Percentiles rank a stretch among this genome's conserved stretches.
Evolutionary conservation across 2,113 vertebrate species (phyloP).

Genomic region (Toxostoma redivivum): DNA sequence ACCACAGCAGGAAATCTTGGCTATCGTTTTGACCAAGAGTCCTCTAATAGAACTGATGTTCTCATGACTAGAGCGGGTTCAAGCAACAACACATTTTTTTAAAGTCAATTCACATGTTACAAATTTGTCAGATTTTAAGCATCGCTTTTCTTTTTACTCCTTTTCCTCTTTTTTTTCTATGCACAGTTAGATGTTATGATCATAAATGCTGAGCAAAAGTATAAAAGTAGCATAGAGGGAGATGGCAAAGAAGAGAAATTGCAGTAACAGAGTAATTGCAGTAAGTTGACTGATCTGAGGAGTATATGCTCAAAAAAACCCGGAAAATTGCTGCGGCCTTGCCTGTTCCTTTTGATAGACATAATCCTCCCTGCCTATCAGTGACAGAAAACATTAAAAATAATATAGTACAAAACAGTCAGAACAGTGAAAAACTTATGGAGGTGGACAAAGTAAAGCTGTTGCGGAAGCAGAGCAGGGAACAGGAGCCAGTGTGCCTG

Average conservation of each 20-base stretch:
- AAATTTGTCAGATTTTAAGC: neutral
- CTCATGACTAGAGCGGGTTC: neutral
- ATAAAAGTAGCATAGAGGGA: neutral
- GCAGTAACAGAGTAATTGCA: neutral
- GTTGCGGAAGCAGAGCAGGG: neutral
- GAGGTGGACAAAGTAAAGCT: neutral
- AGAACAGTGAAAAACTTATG: neutral
- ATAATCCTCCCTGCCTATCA: neutral
- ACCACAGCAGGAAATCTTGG: neutral
- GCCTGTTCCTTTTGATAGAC: neutral
- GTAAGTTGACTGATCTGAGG: neutral
- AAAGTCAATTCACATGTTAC: neutral
- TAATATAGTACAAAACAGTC: neutral
- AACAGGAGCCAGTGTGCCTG: neutral
- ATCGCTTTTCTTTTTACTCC: neutral
- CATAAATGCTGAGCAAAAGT: neutral
- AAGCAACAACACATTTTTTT: neutral
- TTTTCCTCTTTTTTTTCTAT: neutral
- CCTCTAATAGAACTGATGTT: neutral
- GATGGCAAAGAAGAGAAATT: neutral
- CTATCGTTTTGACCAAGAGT: neutral
- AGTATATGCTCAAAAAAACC: neutral
- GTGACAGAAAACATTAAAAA: neutral
- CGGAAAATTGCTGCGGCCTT: neutral
- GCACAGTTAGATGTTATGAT: neutral